These are phyloP conservation scores for Hedychridium roseum DNA, from an alignment of 2,888 invertebrate genomes.

Conservation along the genomic window DNA sequence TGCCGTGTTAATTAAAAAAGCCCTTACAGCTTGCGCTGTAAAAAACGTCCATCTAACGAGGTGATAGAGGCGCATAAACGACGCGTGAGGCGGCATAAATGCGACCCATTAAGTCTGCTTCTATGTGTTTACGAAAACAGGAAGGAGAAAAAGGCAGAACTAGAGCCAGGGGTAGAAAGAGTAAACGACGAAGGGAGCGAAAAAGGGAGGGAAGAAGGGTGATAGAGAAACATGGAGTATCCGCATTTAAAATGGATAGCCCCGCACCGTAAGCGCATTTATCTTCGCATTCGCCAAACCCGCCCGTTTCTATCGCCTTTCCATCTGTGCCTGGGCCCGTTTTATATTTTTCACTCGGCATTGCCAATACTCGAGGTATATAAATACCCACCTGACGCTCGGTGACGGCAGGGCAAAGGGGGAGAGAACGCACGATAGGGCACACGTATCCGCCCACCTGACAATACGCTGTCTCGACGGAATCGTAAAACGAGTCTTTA, in stretches of 20 bases:
- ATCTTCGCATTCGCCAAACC: conserved; percentile 24
- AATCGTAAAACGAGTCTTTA: conserved; percentile 42
- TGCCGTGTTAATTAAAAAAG: too few relatives aligned
- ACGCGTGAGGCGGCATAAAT: conserved; percentile 40
- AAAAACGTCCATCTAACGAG: conserved; percentile 33
- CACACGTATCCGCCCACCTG: conserved; percentile 37
- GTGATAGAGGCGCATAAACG: conserved; percentile 32
- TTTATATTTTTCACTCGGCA: background rate
- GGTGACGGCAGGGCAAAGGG: background rate
- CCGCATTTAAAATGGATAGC: conserved; percentile 22
- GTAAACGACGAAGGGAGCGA: background rate
- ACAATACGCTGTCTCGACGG: conserved; percentile 35
- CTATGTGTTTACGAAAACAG: conserved; percentile 14
- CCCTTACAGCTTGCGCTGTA: too few relatives aligned
- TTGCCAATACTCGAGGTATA: background rate
- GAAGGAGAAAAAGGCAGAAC: conserved; percentile 4
- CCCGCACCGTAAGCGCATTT: conserved; percentile 21
- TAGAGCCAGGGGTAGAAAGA: too few relatives aligned
- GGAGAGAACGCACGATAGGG: conserved; percentile 10
- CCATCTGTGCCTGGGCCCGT: conserved; percentile 7
- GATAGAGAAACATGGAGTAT: conserved; percentile 14
- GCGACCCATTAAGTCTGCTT: conserved; percentile 30
- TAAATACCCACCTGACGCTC: conserved; percentile 15
- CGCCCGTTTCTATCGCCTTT: conserved; percentile 20
- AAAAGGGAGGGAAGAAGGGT: conserved; percentile 4